Base-by-base conservation (phyloP, 2,113 vertebrate genomes). In the Raja brachyura region DNA sequence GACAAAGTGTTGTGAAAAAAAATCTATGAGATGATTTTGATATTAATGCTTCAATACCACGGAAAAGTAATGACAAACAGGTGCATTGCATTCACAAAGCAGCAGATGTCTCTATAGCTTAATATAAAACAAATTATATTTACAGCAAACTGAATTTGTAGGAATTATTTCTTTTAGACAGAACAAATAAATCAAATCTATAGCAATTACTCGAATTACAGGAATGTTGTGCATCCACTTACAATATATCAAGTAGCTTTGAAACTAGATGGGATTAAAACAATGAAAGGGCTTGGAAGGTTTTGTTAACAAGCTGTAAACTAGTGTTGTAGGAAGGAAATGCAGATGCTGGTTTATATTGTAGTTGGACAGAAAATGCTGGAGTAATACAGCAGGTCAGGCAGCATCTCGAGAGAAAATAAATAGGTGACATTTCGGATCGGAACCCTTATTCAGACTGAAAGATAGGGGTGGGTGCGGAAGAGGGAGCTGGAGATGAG, bases 51-150 rank as follows among this genome's bases (percentile, higher is more conserved):
- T 92, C 66, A 70, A 39, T 70, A 74, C 13, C 33, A 70, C 4
- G 28, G 33, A 74, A 70, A 74, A 59, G 59, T 88, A 63, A 63
- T 73, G 90, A 92, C 68, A 73, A 92, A 90, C 10, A 10, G 10
- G 66, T 92, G 66, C 31, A 92, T 10, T 92, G 68, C 90, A 92
- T 92, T 92, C 10, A 25, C 68, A 74, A 63, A 92, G 68, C 68
- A 48, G 90, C 39, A 92, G 90, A 48, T 54, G 90, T 92, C 68
- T 92, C 68, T 39, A 92, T 25, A 92, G 39, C 68, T 92, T 74
- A 92, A 92, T 73, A 5, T 73, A 73, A 70, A 70, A 73, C 22
- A 7, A 28, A 7, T 90, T 90, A 61, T 11, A 70, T 3, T 20
- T 70, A 70, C 8, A 73, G 31, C 18, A 31, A 20, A 9, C 66